Percentiles rank a stretch among this genome's conserved stretches.
Evolutionary conservation across 2,888 invertebrate genomes (phyloP).

Genomic region (Lycia hirtaria): DNA sequence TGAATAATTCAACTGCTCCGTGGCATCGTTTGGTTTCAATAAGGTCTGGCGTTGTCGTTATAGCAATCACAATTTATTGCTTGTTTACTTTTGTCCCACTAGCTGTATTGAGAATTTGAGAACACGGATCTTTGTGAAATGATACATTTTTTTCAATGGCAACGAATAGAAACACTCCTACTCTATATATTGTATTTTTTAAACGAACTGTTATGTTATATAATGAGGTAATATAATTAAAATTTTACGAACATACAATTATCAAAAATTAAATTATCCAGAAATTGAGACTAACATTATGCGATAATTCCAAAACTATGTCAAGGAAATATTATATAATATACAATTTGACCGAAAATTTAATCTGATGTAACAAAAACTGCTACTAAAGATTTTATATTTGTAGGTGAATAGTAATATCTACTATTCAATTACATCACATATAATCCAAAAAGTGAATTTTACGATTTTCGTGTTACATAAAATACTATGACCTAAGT

Average conservation of each 20-base stretch:
- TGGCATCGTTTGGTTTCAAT: slow-evolving; percentile 41
- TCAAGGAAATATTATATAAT: slow-evolving; percentile 38
- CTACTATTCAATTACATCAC: slow-evolving; percentile 25
- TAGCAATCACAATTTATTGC: slow-evolving; percentile 38
- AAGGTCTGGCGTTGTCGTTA: slow-evolving; percentile 24
- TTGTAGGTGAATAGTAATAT: slow-evolving; percentile 26
- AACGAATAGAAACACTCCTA: slow-evolving; percentile 1
- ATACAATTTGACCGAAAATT: slow-evolving; percentile 22
- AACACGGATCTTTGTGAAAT: slow-evolving; percentile 41
- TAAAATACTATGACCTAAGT: slow-evolving; percentile 14
- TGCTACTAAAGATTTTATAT: slow-evolving; percentile 28
- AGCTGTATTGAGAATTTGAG: slow-evolving; percentile 36
- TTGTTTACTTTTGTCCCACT: slow-evolving; percentile 41
- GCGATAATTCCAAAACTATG: slow-evolving; percentile 30
- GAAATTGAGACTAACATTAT: slow-evolving; percentile 28
- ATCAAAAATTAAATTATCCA: neutral
- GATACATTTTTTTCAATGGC: slow-evolving; percentile 2
- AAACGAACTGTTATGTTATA: neutral
- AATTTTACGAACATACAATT: slow-evolving; percentile 11
- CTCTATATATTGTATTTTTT: neutral
- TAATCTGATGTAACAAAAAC: slow-evolving; percentile 33
- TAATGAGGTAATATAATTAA: neutral
- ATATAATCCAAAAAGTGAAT: slow-evolving; percentile 14
- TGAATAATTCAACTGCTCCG: slow-evolving; percentile 41
- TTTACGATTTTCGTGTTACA: slow-evolving; percentile 19